These are phyloP conservation scores for Molossus molossus DNA, from an alignment of 2,797 vertebrate genomes.

Conservation along the genomic window DNA sequence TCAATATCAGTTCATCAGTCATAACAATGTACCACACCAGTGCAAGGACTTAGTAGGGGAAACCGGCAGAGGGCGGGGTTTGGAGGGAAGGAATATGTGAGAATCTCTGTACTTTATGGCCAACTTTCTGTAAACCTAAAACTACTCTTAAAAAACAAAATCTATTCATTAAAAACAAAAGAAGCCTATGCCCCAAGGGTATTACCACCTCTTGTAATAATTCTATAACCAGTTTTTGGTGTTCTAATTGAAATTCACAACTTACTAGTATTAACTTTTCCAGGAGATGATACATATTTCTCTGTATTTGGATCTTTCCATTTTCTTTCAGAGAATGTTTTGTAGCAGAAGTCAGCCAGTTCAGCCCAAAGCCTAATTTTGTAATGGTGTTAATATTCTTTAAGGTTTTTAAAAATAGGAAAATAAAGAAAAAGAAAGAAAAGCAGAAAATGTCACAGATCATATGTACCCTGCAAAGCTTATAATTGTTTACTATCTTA, in stretches of 20 bases:
- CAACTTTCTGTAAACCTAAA: constrained; percentile 36
- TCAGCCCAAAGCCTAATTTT: not conserved
- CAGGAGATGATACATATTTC: not conserved
- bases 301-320: constrained; percentile 22
- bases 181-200: not conserved
- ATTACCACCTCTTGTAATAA: constrained; percentile 25
- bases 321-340: constrained; percentile 60
- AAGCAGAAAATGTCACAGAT: not conserved
- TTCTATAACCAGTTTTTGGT: not conserved
- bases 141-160: not conserved
- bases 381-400: constrained; percentile 38
- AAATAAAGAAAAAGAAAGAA: not conserved
- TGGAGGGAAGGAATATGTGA: not conserved
- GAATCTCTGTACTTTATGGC: constrained; percentile 17
- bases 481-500: not conserved
- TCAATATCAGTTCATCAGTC: not conserved
- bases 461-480: not conserved
- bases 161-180: not conserved
- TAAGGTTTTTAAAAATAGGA: not conserved
- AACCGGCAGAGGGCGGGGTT: not conserved
- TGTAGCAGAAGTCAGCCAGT: not conserved
- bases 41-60: not conserved
- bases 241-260: not conserved
- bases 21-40: not conserved
- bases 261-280: constrained; percentile 34